Percentiles rank a stretch among this genome's conserved stretches.
Evolutionary conservation across 2,888 invertebrate genomes (phyloP).

Genomic region (Cantharis flavilabris): DNA sequence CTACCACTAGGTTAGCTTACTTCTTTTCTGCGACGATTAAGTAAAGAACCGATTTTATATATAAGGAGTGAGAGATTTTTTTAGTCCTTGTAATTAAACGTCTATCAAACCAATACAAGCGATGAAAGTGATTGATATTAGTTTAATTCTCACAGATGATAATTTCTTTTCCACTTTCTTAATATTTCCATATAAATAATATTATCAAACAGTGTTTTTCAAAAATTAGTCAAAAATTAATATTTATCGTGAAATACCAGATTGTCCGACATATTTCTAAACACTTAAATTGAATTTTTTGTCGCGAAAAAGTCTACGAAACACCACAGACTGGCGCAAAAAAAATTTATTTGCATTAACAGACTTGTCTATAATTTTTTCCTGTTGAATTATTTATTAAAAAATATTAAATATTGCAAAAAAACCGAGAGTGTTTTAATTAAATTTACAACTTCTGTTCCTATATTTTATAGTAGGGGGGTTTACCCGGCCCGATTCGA

Average conservation of each 20-base stretch:
- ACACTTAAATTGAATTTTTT: neutral
- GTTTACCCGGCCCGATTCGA: neutral
- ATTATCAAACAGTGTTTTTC: neutral
- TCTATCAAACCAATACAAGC: neutral
- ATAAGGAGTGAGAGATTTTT: neutral
- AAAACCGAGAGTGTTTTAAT: neutral
- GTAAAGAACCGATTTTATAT: neutral
- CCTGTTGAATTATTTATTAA: neutral
- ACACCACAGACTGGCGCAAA: neutral
- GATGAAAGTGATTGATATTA: neutral
- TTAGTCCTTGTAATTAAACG: neutral
- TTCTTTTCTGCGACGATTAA: neutral
- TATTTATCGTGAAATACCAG: neutral
- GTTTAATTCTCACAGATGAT: neutral
- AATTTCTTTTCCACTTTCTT: conserved; percentile 1
- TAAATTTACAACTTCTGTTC: neutral
- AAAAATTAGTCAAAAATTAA: neutral
- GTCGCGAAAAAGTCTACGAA: neutral
- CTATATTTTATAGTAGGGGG: neutral
- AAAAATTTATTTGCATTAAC: neutral
- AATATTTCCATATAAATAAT: neutral
- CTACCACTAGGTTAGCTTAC: neutral
- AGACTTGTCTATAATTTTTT: neutral
- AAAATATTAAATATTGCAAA: neutral
- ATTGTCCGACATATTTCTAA: neutral